Base-by-base conservation (phyloP, 2,797 vertebrate genomes). In the Chiloscyllium punctatum region DNA sequence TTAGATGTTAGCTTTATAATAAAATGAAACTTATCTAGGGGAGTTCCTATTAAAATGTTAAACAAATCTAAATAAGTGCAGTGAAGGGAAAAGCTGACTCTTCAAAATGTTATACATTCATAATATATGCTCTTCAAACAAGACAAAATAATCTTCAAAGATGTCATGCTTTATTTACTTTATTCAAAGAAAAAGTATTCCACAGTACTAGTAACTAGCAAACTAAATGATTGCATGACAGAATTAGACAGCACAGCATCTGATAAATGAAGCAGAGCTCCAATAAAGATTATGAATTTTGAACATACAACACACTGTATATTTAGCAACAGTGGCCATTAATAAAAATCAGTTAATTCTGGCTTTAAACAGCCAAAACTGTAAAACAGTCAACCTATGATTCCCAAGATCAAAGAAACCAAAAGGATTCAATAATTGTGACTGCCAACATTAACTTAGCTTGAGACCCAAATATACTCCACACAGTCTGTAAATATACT, bases 291-390 rank as follows among this genome's bases (percentile, higher is more conserved):
- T 97, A 98, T 77, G 11, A 95, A 33, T 71, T 74, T 74, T 77
- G 69, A 95, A 97, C 97, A 97, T 97, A 97, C 97, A 98, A 97
- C 97, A 98, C 97, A 97, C 97, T 97, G 97, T 97, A 98, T 98
- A 98, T 95, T 96, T 96, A 96, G 97, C 97, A 96, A 97, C 96
- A 96, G 97, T 97, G 97, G 96, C 97, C 96, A 96, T 96, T 97
- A 97, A 96, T 97, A 97, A 97, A 97, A 97, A 96, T 97, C 97
- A 97, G 97, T 96, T 96, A 95, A 96, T 96, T 96, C 97, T 97
- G 98, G 97, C 98, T 98, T 98, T 97, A 97, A 98, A 98, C 97
- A 98, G 97, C 98, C 98, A 98, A 97, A 98, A 97, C 96, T 97
- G 96, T 97, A 97, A 97, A 97, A 97, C 97, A 98, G 97, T 97